phyloP scores from a whole-genome alignment of 2,113 vertebrate genomes.

The Stercorarius parasiticus region DNA sequence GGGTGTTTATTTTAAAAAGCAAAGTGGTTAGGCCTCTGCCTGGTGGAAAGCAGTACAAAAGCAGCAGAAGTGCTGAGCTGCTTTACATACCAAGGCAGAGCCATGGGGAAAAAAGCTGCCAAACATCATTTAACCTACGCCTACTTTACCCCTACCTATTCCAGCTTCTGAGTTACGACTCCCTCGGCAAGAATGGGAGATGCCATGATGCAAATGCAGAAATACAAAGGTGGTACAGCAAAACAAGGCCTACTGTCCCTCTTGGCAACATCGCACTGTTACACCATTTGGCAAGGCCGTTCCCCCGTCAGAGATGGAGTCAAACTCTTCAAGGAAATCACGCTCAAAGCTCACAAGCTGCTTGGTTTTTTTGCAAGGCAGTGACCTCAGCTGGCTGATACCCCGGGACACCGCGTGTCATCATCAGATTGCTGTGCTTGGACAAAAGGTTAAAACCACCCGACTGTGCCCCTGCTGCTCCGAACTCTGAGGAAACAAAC shows the following conservation, averaged over 20 bases:
- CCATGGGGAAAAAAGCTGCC: fast-evolving
- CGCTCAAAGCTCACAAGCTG: background rate
- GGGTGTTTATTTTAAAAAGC: background rate
- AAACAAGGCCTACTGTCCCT: background rate
- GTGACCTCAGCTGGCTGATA: background rate
- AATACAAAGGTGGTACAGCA: background rate
- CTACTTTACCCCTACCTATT: background rate
- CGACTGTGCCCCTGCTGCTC: background rate
- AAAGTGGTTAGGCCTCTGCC: background rate
- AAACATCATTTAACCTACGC: fast-evolving
- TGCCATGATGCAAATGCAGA: background rate
- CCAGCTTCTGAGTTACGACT: background rate
- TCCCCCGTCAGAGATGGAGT: fast-evolving
- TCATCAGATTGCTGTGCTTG: background rate
- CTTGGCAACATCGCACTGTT: background rate
- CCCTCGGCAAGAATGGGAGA: background rate
- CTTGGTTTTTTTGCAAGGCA: background rate
- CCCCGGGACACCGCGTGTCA: background rate
- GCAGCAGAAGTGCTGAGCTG: background rate
- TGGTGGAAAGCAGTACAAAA: background rate
- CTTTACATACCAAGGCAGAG: background rate
- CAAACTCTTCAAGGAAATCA: background rate
- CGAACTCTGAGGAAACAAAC: background rate
- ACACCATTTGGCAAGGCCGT: fast-evolving
- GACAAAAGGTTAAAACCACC: background rate